Conservation (phyloP, 2,888 invertebrate species). For the Nephrotoma appendiculata region DNA sequence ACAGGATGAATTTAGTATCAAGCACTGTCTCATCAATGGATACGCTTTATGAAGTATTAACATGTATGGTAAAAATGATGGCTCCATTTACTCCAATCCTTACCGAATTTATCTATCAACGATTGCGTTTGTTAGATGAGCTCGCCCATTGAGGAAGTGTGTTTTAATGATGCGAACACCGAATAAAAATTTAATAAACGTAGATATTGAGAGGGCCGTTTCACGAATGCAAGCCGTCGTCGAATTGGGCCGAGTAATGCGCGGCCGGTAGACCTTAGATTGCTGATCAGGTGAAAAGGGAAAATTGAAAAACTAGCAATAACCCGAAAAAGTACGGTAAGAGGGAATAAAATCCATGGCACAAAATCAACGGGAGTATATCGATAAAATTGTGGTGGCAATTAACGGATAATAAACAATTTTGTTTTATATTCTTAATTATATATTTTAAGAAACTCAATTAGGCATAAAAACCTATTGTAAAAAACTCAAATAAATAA, state of each 20-base stretch:
- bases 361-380: too few relatives aligned
- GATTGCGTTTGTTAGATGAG: slow-evolving; percentile 47
- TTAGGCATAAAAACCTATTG: too few relatives aligned
- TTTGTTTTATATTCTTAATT: too few relatives aligned
- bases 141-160: slow-evolving; percentile 45
- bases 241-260: slow-evolving; percentile 80
- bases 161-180: slow-evolving; percentile 72
- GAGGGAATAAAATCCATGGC: too few relatives aligned
- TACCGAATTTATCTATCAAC: slow-evolving; percentile 89
- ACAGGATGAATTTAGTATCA: slow-evolving; percentile 74
- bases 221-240: slow-evolving; percentile 88
- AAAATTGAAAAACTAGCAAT: too few relatives aligned
- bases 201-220: too few relatives aligned
- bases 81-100: slow-evolving; percentile 96
- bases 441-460: too few relatives aligned
- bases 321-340: too few relatives aligned
- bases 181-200: slow-evolving; percentile 55
- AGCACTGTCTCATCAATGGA: slow-evolving; percentile 76
- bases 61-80: slow-evolving; percentile 83
- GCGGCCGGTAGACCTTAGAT: slow-evolving; percentile 86
- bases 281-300: too few relatives aligned
- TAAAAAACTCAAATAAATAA: too few relatives aligned
- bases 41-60: slow-evolving; percentile 77
- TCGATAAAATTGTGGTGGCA: too few relatives aligned
- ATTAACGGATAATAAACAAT: too few relatives aligned